These are phyloP conservation scores for Asarcornis scutulata DNA, from an alignment of 2,113 vertebrate species.

Conservation along the genomic window DNA sequence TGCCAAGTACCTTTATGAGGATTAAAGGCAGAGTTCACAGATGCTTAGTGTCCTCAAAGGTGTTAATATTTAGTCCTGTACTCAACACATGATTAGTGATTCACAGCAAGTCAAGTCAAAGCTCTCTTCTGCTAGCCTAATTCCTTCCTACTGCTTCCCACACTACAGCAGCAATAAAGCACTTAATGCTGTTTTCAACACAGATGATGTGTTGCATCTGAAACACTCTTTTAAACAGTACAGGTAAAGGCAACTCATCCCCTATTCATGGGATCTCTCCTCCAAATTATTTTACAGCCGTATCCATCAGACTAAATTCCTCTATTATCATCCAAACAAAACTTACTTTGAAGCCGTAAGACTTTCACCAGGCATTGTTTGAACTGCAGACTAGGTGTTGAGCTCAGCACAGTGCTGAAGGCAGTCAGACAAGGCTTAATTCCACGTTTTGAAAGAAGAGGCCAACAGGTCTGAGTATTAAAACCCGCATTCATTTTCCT, in stretches of 20 bases:
- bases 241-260: neutral
- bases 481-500: neutral
- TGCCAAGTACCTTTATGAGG: neutral
- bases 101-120: conserved; percentile 25
- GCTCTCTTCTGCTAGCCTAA: neutral
- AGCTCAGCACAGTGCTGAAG: neutral
- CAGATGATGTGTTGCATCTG: rapidly evolving
- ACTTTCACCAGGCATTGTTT: neutral
- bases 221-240: neutral
- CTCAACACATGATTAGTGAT: conserved; percentile 12
- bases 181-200: neutral
- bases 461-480: neutral
- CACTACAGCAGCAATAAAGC: neutral
- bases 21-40: neutral
- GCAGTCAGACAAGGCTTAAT: neutral
- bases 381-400: neutral
- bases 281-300: neutral
- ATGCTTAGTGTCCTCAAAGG: neutral
- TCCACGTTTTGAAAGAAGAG: neutral
- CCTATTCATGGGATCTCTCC: rapidly evolving
- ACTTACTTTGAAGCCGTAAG: neutral
- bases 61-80: conserved; percentile 18
- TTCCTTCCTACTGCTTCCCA: neutral
- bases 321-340: neutral
- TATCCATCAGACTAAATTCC: neutral